phyloP scores from a whole-genome alignment of 2,113 vertebrate species.

The Natator depressus region DNA sequence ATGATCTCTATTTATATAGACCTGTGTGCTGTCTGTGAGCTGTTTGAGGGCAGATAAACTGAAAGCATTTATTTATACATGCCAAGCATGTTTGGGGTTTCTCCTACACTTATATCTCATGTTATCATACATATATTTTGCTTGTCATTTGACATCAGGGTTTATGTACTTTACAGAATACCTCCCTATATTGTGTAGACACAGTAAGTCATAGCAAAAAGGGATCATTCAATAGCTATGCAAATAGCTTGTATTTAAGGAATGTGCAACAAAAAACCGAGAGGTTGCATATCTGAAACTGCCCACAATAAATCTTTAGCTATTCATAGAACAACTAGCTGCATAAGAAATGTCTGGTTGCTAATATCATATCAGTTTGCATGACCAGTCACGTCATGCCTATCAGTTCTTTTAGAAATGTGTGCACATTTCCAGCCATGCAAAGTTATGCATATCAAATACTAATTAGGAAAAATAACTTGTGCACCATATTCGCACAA shows the following conservation, averaged over 20 bases:
- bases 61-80: neutral
- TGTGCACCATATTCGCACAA: neutral
- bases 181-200: neutral
- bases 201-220: neutral
- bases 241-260: neutral
- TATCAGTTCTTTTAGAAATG: neutral
- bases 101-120: neutral
- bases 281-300: conserved; percentile 1
- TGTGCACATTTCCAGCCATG: accelerated
- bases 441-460: neutral
- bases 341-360: neutral
- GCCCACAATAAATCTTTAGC: neutral
- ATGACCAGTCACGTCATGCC: neutral
- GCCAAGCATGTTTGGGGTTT: neutral
- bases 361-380: neutral
- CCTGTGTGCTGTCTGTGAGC: neutral
- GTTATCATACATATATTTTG: neutral
- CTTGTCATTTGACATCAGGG: neutral
- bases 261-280: neutral
- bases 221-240: neutral
- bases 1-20: conserved; percentile 17
- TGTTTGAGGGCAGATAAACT: conserved; percentile 18
- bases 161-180: neutral
- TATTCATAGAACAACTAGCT: neutral
- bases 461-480: conserved; percentile 2